Evolutionary conservation across 2,797 vertebrate genomes (phyloP), one percentile per base, ranked within the genome.

Genomic region (Phalloptychus januarius): DNA sequence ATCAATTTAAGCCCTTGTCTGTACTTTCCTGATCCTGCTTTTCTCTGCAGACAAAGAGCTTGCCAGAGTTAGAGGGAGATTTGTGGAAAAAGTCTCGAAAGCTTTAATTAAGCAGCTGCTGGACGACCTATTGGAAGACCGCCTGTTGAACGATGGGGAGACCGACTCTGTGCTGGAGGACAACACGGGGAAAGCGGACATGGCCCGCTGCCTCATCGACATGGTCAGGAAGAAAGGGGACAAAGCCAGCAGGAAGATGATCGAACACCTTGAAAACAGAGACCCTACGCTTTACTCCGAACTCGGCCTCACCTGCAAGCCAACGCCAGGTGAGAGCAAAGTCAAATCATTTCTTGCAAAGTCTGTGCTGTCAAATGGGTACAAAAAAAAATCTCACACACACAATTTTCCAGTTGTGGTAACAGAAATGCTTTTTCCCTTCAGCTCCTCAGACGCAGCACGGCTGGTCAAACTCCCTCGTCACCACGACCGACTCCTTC

Each of bases 131-230:
- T 50, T 91, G 3, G 4, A 50, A 0, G 67, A 76, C 5, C 0
- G 0, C 0, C 73, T 97, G 40, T 23, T 97, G 44, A 95, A 76
- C 5, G 44, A 83, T 0, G 67, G 72, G 0, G 93, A 97, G 58
- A 80, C 75, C 72, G 92, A 96, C 0, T 74, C 76, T 0, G 74
- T 97, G 10, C 63, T 42, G 0, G 61, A 82, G 7, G 63, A 38
- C 1, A 56, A 93, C 6, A 0, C 0, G 0, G 72, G 2, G 18
- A 83, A 2, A 0, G 3, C 4, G 0, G 82, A 95, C 50, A 94
- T 78, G 33, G 95, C 95, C 0, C 89, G 94, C 0, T 0, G 0
- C 8, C 82, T 97, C 72, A 81, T 95, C 0, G 95, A 96, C 56
- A n/a, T 0, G 0, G 85, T 97, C 48, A 81, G 0, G 20, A 87